Evolutionary conservation across 2,113 vertebrate species (phyloP).

Genomic region (Varanus komodoensis): DNA sequence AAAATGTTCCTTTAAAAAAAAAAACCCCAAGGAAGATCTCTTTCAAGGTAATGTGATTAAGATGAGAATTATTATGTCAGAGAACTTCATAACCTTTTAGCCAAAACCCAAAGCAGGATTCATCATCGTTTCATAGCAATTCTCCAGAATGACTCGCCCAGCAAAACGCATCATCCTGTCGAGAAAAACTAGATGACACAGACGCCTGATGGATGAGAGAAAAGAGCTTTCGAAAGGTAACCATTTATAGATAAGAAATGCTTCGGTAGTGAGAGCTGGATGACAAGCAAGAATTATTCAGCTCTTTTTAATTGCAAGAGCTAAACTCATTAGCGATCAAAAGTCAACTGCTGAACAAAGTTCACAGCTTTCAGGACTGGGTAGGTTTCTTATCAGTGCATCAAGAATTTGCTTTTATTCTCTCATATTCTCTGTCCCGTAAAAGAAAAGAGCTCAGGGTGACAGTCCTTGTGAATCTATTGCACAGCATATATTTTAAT

Average conservation of each 20-base stretch:
- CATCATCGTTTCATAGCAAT: not conserved
- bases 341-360: not conserved
- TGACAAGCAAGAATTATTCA: constrained; percentile 37
- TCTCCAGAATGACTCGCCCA: not conserved
- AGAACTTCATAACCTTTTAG: not conserved
- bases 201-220: not conserved
- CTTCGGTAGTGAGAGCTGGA: constrained; percentile 33
- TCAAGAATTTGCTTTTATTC: not conserved
- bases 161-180: not conserved
- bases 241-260: constrained; percentile 40
- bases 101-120: not conserved
- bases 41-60: not conserved
- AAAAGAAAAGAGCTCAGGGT: not conserved
- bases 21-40: not conserved
- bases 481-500: not conserved
- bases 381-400: constrained; percentile 3
- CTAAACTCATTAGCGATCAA: not conserved
- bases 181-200: not conserved
- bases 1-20: not conserved
- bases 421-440: not conserved
- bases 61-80: no score
- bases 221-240: constrained; percentile 42
- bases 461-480: not conserved
- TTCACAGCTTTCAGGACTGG: not conserved
- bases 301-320: not conserved